A percentile compares a stretch with the other conserved stretches of the same genome.
Conservation (phyloP, 2,888 invertebrate species). For the Schrankia costaestrigalis region DNA sequence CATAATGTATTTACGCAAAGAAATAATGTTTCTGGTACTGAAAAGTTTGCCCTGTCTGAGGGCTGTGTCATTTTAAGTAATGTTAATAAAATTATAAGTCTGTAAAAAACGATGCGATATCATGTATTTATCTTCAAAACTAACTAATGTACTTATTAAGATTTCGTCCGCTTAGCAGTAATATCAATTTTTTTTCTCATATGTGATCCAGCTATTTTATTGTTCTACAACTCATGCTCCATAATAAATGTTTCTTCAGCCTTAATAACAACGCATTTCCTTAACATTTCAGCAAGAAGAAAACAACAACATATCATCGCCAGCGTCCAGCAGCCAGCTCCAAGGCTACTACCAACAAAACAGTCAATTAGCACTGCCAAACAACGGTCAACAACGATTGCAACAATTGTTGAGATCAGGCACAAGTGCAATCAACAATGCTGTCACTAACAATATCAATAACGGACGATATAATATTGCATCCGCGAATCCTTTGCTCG, state of each 20-base stretch:
- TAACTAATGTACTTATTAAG: too few species aligned
- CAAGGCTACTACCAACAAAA: conserved; percentile 70
- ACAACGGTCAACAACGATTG: conserved; percentile 68
- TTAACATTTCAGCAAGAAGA: conserved; percentile 77
- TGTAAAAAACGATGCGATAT: too few species aligned
- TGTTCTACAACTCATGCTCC: too few species aligned
- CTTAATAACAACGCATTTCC: not conserved
- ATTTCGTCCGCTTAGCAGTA: too few species aligned
- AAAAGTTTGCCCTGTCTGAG: too few species aligned
- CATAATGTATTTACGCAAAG: too few species aligned
- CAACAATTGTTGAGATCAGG: conserved; percentile 72
- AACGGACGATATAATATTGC: conserved; percentile 88
- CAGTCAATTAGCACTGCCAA: conserved; percentile 60
- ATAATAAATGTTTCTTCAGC: not conserved
- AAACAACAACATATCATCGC: conserved; percentile 75
- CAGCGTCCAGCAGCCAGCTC: conserved; percentile 65
- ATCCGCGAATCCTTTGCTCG: conserved; percentile 92
- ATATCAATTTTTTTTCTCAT: too few species aligned
- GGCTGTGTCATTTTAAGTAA: too few species aligned
- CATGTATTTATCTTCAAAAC: too few species aligned
- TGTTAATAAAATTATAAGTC: too few species aligned
- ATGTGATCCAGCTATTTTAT: too few species aligned
- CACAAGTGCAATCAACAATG: conserved; percentile 72
- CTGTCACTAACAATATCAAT: conserved; percentile 70
- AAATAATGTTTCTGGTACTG: too few species aligned